phyloP scores from a whole-genome alignment of 2,113 vertebrate genomes.

The Pyxicephalus adspersus region DNA sequence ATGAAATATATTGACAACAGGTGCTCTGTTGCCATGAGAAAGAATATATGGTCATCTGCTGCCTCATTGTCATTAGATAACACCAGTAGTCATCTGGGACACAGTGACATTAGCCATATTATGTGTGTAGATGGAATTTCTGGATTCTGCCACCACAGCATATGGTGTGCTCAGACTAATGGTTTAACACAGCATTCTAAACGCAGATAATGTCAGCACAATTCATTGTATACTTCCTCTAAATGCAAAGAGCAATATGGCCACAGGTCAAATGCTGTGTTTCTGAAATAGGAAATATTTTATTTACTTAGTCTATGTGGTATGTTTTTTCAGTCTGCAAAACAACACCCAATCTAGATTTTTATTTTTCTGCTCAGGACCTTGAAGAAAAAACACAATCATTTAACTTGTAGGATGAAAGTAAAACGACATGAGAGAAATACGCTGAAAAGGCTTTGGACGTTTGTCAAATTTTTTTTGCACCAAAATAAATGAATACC shows the following conservation, averaged over 20 bases:
- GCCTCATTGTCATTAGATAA: conserved; percentile 30
- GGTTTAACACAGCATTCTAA: conserved; percentile 36
- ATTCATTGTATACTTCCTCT: conserved; percentile 36
- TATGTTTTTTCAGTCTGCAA: conserved; percentile 41
- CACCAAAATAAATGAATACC: conserved; percentile 13
- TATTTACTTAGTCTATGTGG: conserved; percentile 5
- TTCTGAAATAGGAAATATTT: conserved; percentile 2
- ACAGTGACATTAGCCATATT: conserved; percentile 28
- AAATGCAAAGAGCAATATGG: conserved; percentile 37
- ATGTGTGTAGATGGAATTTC: conserved; percentile 20
- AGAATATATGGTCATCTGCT: conserved; percentile 26
- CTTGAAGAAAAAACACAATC: conserved; percentile 26
- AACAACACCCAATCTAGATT: conserved; percentile 18
- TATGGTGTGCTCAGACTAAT: conserved; percentile 28
- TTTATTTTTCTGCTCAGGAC: neutral
- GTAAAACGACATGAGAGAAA: conserved; percentile 44
- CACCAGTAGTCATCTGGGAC: conserved; percentile 38
- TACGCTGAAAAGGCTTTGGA: conserved; percentile 36
- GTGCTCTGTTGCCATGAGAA: conserved; percentile 34
- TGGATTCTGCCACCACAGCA: conserved; percentile 18
- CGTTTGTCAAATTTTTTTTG: conserved; percentile 28
- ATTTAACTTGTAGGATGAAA: conserved; percentile 34
- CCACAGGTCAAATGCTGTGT: conserved; percentile 16
- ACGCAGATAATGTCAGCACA: conserved; percentile 44
- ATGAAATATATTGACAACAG: conserved; percentile 20